phyloP scores from a whole-genome alignment of 2,113 vertebrate species.

The Pitta sordida region DNA sequence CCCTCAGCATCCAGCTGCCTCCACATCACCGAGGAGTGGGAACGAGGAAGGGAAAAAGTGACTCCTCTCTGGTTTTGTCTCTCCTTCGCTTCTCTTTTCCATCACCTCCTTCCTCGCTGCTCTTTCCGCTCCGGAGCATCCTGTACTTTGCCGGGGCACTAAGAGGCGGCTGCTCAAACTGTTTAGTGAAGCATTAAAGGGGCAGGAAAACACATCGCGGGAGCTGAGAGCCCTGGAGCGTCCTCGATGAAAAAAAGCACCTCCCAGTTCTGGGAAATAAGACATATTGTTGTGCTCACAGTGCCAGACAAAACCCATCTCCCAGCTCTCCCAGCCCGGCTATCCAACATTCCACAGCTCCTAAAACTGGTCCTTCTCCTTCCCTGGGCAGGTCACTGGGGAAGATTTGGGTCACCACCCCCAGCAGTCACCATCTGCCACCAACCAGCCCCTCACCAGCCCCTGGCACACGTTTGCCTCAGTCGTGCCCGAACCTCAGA shows the following conservation, averaged over 20 bases:
- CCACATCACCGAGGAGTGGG: accelerated
- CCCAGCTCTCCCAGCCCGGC: background rate
- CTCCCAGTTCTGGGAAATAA: background rate
- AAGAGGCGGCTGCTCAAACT: constrained; percentile 43
- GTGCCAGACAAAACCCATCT: background rate
- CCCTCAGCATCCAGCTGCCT: background rate
- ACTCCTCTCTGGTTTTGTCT: background rate
- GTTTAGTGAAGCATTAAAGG: constrained; percentile 61
- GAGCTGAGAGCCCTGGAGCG: constrained; percentile 31
- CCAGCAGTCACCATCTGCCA: background rate
- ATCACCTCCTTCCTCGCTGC: background rate
- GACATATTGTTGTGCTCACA: background rate
- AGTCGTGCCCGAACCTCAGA: background rate
- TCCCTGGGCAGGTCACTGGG: background rate
- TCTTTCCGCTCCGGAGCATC: constrained; percentile 34
- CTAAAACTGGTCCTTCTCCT: background rate
- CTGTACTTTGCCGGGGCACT: constrained; percentile 35
- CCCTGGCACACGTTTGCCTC: background rate
- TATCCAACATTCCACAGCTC: background rate
- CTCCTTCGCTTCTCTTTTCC: background rate
- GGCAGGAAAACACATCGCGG: constrained; percentile 23
- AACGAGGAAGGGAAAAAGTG: background rate
- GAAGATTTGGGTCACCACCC: background rate
- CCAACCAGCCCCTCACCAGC: background rate
- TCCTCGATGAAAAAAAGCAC: background rate